Evolutionary conservation across 2,888 invertebrate species (phyloP).

Genomic region (Noctuana brunneofusca): DNA sequence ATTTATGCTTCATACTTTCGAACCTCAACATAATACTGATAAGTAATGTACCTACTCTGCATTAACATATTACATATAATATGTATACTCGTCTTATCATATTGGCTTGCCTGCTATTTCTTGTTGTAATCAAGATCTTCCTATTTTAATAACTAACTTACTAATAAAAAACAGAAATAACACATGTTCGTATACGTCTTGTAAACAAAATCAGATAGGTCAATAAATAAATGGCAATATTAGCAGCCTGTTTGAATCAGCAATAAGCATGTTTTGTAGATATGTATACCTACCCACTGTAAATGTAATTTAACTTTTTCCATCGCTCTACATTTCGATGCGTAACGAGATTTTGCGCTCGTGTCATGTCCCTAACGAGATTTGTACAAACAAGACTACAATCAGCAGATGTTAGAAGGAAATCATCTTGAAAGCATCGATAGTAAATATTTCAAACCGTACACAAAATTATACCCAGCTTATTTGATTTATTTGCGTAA

Average conservation of each 20-base stretch:
- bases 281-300: no score
- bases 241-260: background rate
- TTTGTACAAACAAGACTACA: conserved; percentile 60
- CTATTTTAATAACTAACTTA: no score
- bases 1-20: no score
- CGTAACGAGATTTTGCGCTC: conserved; percentile 52
- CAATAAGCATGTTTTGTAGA: conserved; percentile 6
- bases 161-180: background rate
- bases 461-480: background rate
- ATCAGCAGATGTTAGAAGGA: conserved; percentile 46
- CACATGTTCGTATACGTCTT: background rate
- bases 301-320: conserved; percentile 31
- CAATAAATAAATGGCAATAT: conserved; percentile 9
- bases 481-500: background rate
- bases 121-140: no score
- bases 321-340: conserved; percentile 45
- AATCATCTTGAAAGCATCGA: background rate
- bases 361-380: conserved; percentile 57
- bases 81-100: no score
- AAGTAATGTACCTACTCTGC: no score
- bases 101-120: no score
- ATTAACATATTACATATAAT: background rate
- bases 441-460: background rate
- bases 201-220: conserved; percentile 7
- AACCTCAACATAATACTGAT: no score